Base-by-base conservation (phyloP, 1,140 invertebrate genomes). In the Aphelinus atriplicis region DNA sequence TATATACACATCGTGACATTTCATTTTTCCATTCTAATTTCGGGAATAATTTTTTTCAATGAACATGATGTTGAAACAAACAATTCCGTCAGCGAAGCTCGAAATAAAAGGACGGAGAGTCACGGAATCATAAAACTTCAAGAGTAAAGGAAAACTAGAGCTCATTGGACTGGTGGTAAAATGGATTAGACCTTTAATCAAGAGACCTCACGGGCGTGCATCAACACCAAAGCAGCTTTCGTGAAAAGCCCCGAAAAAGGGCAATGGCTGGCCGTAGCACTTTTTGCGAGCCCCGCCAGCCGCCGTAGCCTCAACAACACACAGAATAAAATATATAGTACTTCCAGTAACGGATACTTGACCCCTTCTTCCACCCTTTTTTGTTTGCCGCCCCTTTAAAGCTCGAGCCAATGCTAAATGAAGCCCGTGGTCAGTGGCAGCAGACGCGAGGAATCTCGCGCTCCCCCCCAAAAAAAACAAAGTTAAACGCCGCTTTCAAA, bases 271-370 rank as follows among this genome's bases (percentile, higher is more conserved):
- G 26, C 26, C 26, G 26, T 56, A 42, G 9, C 46, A 3, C 47
- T 68, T 68, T 68, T 45, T 47, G 43, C 55, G 9, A 3, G 5
- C 42, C 2, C 3, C 4, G 45, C 46, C 45, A 46, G n/a, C 46
- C 10, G 3, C 2, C 45, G 10, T 63, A 3, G 3, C 46, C 56
- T 10, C 46, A 26, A 26, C 26, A 26, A 26, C 26, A 26, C 26
- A 26, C 26, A n/a, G 57, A 6, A 61, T 61, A 70, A 70, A 70
- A 70, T 70, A 60, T 60, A 61, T 70, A 4, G 67, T 26, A 55
- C 57, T 70, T 70, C 47, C n/a, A 60, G 67, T 70, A 70, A 70
- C 46, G 47, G 67, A 61, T 61, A 45, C 67, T 43, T 10, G 42
- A 3, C 45, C 47, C 42, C 10, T 50, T 70, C 45, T 70, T 70